These are phyloP conservation scores for Chiroxiphia lanceolata DNA, from an alignment of 2,797 vertebrate genomes.

Conservation along the genomic window DNA sequence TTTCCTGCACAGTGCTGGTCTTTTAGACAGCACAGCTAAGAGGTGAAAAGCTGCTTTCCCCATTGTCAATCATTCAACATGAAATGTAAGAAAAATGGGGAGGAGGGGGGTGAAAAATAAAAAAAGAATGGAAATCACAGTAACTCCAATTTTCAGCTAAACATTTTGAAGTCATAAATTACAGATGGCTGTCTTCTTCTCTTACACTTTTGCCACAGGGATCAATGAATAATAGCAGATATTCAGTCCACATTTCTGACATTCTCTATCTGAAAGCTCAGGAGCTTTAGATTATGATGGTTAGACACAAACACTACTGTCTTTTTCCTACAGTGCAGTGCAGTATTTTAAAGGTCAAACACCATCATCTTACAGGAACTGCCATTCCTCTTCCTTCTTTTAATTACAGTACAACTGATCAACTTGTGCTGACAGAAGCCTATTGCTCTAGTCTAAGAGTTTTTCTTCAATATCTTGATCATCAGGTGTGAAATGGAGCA, in stretches of 20 bases:
- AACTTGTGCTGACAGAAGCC: neutral
- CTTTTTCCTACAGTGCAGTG: neutral
- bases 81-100: neutral
- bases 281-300: neutral
- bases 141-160: neutral
- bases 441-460: neutral
- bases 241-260: neutral
- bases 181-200: neutral
- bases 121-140: neutral
- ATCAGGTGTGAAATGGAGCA: neutral
- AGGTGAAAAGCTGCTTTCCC: neutral
- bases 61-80: neutral
- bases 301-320: neutral
- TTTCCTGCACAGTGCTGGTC: fast-evolving
- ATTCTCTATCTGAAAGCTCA: neutral
- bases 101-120: neutral
- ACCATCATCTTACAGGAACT: neutral
- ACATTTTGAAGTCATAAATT: neutral
- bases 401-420: neutral
- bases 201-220: neutral
- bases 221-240: neutral
- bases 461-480: neutral
- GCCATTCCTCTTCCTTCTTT: neutral
- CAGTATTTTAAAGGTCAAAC: neutral
- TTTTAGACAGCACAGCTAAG: neutral